phyloP scores from a whole-genome alignment of 2,888 invertebrate genomes.

The Nysson spinosus region DNA sequence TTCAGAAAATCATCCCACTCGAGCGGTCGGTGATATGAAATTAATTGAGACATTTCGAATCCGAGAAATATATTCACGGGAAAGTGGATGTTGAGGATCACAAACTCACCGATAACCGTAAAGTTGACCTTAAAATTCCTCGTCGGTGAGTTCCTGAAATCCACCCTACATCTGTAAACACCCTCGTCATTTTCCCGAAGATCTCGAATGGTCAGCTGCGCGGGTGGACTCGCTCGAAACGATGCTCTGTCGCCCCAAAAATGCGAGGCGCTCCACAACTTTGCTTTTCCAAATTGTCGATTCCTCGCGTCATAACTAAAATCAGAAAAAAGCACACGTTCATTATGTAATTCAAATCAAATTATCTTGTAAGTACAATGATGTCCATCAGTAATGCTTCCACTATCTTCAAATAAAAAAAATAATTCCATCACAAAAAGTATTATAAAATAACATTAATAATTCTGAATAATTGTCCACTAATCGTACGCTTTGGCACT shows the following conservation, averaged over 20 bases:
- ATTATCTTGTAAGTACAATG: no score
- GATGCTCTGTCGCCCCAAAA: conserved; percentile 81
- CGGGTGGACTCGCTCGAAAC: conserved; percentile 80
- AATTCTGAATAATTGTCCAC: no score
- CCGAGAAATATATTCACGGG: not conserved
- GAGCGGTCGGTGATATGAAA: not conserved
- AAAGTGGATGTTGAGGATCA: not conserved
- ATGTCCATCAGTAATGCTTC: no score
- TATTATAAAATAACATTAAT: no score
- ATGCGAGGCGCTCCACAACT: conserved; percentile 80
- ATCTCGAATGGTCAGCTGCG: conserved; percentile 77
- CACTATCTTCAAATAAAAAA: no score
- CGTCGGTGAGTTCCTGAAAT: conserved; percentile 86
- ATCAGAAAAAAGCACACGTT: conserved; percentile 42
- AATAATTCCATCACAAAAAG: no score
- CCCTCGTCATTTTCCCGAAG: conserved; percentile 81
- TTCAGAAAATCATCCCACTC: not conserved
- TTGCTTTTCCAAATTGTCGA: conserved; percentile 80
- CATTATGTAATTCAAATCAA: no score
- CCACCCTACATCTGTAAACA: conserved; percentile 85
- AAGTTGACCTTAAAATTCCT: conserved; percentile 86
- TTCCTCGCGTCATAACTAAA: conserved; percentile 83
- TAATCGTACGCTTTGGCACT: no score
- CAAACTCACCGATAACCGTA: conserved; percentile 84
- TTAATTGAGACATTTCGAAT: not conserved